Percentiles rank a stretch among this genome's conserved stretches.
phyloP scores from a whole-genome alignment of 1,140 invertebrate species.

The Tenebrio molitor region DNA sequence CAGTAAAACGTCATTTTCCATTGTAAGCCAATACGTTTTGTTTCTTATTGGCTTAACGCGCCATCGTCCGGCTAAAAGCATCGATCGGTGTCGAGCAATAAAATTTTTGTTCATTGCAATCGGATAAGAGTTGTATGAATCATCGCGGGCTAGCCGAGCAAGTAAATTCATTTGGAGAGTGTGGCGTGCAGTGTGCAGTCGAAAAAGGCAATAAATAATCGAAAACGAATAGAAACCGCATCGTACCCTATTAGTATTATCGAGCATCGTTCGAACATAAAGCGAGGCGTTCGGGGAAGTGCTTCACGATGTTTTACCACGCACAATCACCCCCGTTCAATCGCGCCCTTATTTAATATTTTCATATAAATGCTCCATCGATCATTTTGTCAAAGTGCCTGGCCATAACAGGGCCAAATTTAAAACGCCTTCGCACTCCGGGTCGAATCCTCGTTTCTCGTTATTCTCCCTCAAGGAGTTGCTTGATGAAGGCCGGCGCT shows the following conservation, averaged over 20 bases:
- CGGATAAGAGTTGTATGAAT: no score
- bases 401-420: constrained; percentile 4
- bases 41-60: no score
- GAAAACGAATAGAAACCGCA: constrained; percentile 3
- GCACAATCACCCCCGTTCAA: constrained; percentile 39
- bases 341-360: constrained; percentile 41
- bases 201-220: constrained; percentile 25
- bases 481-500: no score
- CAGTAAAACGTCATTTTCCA: no score
- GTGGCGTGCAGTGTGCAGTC: constrained; percentile 9
- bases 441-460: no score
- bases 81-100: no score
- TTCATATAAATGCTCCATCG: constrained; percentile 48
- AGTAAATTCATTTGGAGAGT: constrained; percentile 12
- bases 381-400: constrained; percentile 44
- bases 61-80: no score
- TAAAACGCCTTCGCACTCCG: constrained; percentile 27
- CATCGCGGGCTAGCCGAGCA: background rate
- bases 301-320: constrained; percentile 36
- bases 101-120: no score
- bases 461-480: constrained; percentile 8
- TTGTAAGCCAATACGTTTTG: no score
- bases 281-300: background rate
- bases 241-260: constrained; percentile 16
- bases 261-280: constrained; percentile 17